Percentiles rank a stretch among this genome's conserved stretches.
phyloP scores from a whole-genome alignment of 1,140 invertebrate species.

The Adoxophyes honmai region DNA sequence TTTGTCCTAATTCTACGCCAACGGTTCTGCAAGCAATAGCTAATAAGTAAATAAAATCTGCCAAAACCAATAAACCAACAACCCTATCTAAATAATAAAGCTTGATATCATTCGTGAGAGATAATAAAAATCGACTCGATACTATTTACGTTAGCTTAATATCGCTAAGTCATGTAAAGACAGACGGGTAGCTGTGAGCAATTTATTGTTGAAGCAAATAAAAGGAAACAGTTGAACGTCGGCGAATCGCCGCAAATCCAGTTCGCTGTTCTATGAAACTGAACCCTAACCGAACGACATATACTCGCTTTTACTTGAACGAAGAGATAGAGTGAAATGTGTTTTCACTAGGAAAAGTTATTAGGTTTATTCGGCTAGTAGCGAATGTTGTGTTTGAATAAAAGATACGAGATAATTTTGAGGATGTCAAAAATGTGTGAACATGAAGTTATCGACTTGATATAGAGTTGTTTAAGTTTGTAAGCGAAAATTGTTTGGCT shows the following conservation, averaged over 20 bases:
- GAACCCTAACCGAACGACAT: slow-evolving; percentile 17
- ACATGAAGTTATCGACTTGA: too few relatives aligned
- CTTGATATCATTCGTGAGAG: slow-evolving; percentile 1
- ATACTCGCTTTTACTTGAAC: slow-evolving; percentile 30
- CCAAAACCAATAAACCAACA: not conserved
- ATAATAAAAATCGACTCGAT: slow-evolving; percentile 35
- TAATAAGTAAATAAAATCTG: too few relatives aligned
- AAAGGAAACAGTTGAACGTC: slow-evolving; percentile 41
- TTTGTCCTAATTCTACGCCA: too few relatives aligned
- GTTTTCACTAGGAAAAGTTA: slow-evolving; percentile 32
- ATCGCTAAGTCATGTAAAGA: slow-evolving; percentile 42
- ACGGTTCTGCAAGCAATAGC: too few relatives aligned
- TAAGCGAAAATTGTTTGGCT: too few relatives aligned
- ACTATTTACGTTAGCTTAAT: slow-evolving; percentile 44
- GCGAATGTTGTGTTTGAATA: slow-evolving; percentile 30
- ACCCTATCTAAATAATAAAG: not conserved
- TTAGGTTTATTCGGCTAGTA: slow-evolving; percentile 57
- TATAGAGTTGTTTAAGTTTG: too few relatives aligned
- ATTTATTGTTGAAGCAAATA: slow-evolving; percentile 69
- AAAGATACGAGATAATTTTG: not conserved
- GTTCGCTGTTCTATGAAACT: slow-evolving; percentile 18
- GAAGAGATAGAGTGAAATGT: slow-evolving; percentile 16
- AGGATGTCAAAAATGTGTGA: too few relatives aligned
- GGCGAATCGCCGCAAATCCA: not conserved
- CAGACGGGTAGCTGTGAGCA: slow-evolving; percentile 47